phyloP scores from a whole-genome alignment of 2,113 vertebrate genomes.

The Laticauda laticaudata region DNA sequence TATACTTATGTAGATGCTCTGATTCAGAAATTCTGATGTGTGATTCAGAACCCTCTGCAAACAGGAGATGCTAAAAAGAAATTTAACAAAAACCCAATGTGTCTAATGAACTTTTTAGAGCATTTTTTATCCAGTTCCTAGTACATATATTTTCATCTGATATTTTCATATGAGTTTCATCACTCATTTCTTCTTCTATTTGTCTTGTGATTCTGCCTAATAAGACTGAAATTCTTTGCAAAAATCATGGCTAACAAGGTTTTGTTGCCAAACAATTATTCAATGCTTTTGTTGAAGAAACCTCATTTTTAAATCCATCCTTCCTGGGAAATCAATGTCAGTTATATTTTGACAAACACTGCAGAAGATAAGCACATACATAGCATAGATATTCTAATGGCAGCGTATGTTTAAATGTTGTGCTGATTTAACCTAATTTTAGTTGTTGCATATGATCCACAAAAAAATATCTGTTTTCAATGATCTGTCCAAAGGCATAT shows the following conservation, averaged over 20 bases:
- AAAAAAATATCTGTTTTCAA: slow-evolving; percentile 13
- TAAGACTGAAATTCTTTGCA: neutral
- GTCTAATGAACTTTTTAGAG: neutral
- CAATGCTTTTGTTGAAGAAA: slow-evolving; percentile 13
- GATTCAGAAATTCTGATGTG: neutral
- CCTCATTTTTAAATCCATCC: slow-evolving; percentile 2
- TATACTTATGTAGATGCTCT: neutral
- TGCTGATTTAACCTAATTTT: neutral
- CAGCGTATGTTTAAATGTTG: neutral
- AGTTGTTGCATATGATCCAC: slow-evolving; percentile 20
- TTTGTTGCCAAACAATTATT: neutral
- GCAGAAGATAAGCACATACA: neutral
- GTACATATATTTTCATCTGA: neutral
- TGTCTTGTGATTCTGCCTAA: neutral
- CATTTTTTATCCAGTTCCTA: neutral
- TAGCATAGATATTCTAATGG: neutral
- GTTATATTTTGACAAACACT: neutral
- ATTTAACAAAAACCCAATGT: neutral
- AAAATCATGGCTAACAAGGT: neutral
- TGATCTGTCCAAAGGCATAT: slow-evolving; percentile 1
- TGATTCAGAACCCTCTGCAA: neutral
- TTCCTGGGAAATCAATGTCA: neutral
- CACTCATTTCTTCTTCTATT: neutral
- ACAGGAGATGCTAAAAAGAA: neutral
- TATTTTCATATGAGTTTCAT: neutral